Percentiles rank a stretch among this genome's conserved stretches.
Evolutionary conservation across 2,888 invertebrate species (phyloP).

Genomic region (Sarcophaga variegata): DNA sequence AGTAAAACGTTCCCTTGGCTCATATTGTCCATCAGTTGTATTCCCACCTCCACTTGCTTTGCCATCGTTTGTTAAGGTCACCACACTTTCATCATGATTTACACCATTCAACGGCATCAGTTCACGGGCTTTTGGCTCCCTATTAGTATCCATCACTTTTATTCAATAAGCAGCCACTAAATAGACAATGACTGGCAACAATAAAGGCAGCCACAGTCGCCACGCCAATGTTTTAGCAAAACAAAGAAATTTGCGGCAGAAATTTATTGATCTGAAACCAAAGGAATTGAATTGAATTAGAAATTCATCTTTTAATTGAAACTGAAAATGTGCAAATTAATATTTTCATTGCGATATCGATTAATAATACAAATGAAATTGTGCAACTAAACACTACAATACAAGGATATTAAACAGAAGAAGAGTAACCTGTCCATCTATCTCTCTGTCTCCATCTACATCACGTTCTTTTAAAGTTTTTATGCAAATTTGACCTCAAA

Average conservation of each 20-base stretch:
- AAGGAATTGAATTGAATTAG: background rate
- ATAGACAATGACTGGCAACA: background rate
- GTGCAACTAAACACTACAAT: too few species aligned
- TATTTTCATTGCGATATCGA: too few species aligned
- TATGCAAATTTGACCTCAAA: too few species aligned
- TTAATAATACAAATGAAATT: too few species aligned
- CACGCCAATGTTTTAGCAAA: background rate
- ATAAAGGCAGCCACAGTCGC: background rate
- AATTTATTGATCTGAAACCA: conserved; percentile 39
- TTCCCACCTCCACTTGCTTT: conserved; percentile 40
- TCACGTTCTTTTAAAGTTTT: too few species aligned
- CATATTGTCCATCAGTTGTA: conserved; percentile 78
- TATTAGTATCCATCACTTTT: conserved; percentile 49
- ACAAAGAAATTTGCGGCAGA: background rate
- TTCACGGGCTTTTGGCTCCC: conserved; percentile 41
- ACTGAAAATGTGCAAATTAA: too few species aligned
- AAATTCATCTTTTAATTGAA: too few species aligned
- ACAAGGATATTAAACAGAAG: too few species aligned
- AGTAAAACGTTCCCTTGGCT: conserved; percentile 86
- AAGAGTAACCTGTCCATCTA: too few species aligned
- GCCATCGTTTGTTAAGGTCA: conserved; percentile 32
- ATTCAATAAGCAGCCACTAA: background rate
- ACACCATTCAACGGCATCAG: conserved; percentile 44
- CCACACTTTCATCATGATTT: conserved; percentile 13
- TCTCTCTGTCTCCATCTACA: too few species aligned